Percentiles rank a stretch among this genome's conserved stretches.
phyloP scores from a whole-genome alignment of 2,797 vertebrate species.

The Sylvilagus floridanus region DNA sequence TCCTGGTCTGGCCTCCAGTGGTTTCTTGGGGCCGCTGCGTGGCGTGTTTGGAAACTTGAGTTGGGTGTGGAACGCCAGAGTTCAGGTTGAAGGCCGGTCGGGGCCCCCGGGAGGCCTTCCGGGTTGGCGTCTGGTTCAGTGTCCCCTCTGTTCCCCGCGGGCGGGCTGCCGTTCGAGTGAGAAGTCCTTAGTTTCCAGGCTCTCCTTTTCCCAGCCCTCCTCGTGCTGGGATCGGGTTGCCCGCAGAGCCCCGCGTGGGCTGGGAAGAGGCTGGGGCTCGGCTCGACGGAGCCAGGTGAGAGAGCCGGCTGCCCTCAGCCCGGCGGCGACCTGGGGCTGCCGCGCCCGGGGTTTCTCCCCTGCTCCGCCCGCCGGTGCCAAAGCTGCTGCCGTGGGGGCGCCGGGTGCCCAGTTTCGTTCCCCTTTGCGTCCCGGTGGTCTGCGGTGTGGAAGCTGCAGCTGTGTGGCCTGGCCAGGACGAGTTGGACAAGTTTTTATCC shows the following conservation, averaged over 20 bases:
- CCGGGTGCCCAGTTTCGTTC: slow-evolving; percentile 26
- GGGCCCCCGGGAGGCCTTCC: slow-evolving; percentile 17
- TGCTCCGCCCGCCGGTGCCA: no score
- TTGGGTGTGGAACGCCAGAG: slow-evolving; percentile 31
- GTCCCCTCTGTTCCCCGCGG: not conserved
- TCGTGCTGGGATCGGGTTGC: not conserved
- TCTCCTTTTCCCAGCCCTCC: slow-evolving; percentile 48
- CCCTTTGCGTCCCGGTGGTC: slow-evolving; percentile 63
- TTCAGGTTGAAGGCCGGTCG: slow-evolving; percentile 20
- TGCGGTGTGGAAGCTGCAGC: slow-evolving; percentile 29
- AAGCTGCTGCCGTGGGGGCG: no score
- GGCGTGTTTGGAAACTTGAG: not conserved
- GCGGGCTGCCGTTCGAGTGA: slow-evolving; percentile 17
- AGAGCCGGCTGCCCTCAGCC: not conserved
- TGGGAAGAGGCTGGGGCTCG: not conserved
- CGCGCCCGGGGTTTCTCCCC: no score
- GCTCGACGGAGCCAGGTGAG: not conserved
- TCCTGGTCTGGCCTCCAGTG: not conserved
- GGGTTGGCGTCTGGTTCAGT: slow-evolving; percentile 16
- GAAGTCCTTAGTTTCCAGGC: slow-evolving; percentile 34
- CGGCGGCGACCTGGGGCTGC: no score
- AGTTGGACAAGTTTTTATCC: slow-evolving; percentile 80
- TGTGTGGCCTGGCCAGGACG: slow-evolving; percentile 62
- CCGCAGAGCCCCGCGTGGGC: not conserved
- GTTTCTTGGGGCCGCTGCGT: not conserved